A percentile compares a stretch with the other conserved stretches of the same genome.
These are phyloP conservation scores for Drosophila seguyi DNA, from an alignment of 1,140 invertebrate genomes.

Conservation along the genomic window DNA sequence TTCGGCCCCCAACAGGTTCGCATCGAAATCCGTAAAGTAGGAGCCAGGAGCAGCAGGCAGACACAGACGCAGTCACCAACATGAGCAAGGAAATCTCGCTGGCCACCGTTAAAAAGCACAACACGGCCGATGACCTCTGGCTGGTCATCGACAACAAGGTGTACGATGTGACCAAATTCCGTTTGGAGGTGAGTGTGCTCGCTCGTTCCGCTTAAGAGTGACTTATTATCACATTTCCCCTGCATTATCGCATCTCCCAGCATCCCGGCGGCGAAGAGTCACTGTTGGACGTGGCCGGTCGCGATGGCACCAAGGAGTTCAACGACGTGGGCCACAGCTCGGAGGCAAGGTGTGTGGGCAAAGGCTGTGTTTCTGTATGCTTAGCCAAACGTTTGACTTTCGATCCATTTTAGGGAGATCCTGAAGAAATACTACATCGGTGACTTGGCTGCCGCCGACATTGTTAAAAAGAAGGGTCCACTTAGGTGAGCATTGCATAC, in stretches of 20 bases:
- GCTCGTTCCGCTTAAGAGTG: background rate
- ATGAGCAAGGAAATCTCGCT: slow-evolving; percentile 83
- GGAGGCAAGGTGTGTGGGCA: slow-evolving; percentile 89
- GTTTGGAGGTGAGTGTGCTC: slow-evolving; percentile 87
- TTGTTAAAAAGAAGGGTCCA: slow-evolving; percentile 47
- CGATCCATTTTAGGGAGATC: slow-evolving; percentile 88
- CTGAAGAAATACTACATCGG: slow-evolving; percentile 96
- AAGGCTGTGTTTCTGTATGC: too few species aligned
- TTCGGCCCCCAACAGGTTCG: slow-evolving; percentile 13
- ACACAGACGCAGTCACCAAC: background rate
- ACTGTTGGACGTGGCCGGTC: slow-evolving; percentile 91
- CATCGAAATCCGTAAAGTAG: background rate
- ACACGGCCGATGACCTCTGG: slow-evolving; percentile 86
- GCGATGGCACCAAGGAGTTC: slow-evolving; percentile 92
- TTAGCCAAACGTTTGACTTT: background rate
- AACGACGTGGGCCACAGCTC: slow-evolving; percentile 94
- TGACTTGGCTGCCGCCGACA: slow-evolving; percentile 86
- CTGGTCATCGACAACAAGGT: slow-evolving; percentile 88
- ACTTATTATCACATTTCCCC: background rate
- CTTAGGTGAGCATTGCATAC: slow-evolving; percentile 59
- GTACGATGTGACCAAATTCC: slow-evolving; percentile 89
- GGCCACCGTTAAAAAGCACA: slow-evolving; percentile 87
- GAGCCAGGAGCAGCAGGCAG: slow-evolving; percentile 16
- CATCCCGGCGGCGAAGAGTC: slow-evolving; percentile 95
- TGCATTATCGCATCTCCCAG: slow-evolving; percentile 75